Percentiles rank a stretch among this genome's conserved stretches.
phyloP scores from a whole-genome alignment of 2,113 vertebrate species.

The Psephotus haematonotus region DNA sequence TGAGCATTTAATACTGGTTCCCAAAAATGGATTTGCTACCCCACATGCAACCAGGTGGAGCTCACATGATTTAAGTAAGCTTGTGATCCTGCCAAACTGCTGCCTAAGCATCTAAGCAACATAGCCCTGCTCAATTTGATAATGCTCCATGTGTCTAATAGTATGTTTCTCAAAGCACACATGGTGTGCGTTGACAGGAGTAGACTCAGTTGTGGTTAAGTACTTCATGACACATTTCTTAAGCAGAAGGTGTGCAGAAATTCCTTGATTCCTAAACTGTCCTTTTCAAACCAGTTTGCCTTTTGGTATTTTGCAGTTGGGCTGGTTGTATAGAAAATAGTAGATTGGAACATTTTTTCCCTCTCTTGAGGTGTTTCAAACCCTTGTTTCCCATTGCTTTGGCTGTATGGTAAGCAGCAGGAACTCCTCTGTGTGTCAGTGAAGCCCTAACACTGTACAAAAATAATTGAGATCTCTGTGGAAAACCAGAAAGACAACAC shows the following conservation, averaged over 20 bases:
- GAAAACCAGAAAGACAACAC: neutral
- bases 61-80: neutral
- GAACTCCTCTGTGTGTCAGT: neutral
- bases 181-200: accelerated
- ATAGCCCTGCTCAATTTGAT: neutral
- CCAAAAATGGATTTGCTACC: neutral
- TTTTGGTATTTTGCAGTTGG: neutral
- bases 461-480: neutral
- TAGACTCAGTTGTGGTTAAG: neutral
- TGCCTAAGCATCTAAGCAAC: neutral
- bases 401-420: neutral
- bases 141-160: accelerated
- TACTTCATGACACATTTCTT: neutral
- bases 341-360: neutral
- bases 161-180: neutral
- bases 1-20: neutral
- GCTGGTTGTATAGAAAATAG: neutral
- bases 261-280: neutral
- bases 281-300: neutral
- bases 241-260: neutral
- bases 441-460: neutral
- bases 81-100: neutral
- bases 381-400: neutral
- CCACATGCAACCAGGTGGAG: neutral
- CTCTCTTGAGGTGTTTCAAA: neutral